phyloP scores from a whole-genome alignment of 2,888 invertebrate species.

The Calliphora vomitoria region DNA sequence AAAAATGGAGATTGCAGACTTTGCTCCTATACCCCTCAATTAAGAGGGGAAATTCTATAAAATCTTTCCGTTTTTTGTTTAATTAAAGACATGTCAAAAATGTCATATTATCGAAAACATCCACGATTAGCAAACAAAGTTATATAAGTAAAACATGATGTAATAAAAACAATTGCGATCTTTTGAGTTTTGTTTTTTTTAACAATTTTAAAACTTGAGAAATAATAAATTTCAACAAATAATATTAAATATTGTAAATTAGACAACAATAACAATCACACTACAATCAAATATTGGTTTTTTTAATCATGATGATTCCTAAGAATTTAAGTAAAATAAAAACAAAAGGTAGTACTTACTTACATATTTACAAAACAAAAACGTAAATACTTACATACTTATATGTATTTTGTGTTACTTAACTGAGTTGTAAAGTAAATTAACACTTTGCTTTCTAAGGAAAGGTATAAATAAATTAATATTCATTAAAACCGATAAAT shows the following conservation, averaged over 20 bases:
- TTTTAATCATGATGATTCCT: constrained; percentile 45
- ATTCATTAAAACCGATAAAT: background rate
- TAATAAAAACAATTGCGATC: constrained; percentile 9
- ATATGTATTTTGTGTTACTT: constrained; percentile 25
- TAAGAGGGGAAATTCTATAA: no score
- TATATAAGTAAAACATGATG: constrained; percentile 11
- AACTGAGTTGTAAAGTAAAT: constrained; percentile 12
- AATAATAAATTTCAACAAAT: constrained; percentile 39
- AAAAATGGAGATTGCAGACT: no score
- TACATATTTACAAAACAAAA: background rate
- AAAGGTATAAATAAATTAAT: constrained; percentile 26
- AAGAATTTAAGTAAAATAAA: background rate
- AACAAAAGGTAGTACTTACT: background rate
- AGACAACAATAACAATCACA: background rate
- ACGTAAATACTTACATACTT: no score
- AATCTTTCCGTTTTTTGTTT: no score
- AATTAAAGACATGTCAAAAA: no score
- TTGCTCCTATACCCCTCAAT: no score
- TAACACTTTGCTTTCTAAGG: background rate
- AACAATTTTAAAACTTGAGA: constrained; percentile 1
- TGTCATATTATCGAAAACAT: no score
- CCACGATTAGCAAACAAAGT: no score
- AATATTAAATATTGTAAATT: constrained; percentile 6
- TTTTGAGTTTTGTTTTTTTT: background rate
- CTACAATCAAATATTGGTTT: constrained; percentile 14